phyloP scores from a whole-genome alignment of 2,888 invertebrate species.

The Acanthosoma haemorrhoidale region DNA sequence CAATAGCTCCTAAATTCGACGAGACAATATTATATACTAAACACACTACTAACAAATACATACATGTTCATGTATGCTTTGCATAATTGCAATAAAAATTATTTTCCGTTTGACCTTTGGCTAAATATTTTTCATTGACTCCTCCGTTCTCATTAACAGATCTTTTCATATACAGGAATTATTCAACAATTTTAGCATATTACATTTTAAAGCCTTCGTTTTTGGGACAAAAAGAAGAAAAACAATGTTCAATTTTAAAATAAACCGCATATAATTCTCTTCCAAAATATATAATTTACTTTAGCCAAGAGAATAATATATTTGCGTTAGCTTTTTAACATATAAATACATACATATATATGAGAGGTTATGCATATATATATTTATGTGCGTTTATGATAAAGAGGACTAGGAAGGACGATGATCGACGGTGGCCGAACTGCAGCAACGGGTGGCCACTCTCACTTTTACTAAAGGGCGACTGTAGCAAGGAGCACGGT shows the following conservation, averaged over 20 bases:
- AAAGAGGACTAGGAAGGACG: slow-evolving; percentile 13
- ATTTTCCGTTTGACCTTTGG: background rate
- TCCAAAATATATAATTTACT: background rate
- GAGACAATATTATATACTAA: slow-evolving; percentile 1
- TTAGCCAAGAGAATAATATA: too few relatives aligned
- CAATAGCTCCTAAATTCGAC: background rate
- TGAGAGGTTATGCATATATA: background rate
- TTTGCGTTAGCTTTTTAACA: too few relatives aligned
- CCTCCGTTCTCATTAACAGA: too few relatives aligned
- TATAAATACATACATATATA: background rate
- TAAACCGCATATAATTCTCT: background rate
- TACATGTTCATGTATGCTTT: too few relatives aligned
- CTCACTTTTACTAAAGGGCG: slow-evolving; percentile 53
- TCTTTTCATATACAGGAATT: too few relatives aligned
- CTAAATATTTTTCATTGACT: background rate
- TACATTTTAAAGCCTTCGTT: too few relatives aligned
- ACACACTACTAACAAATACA: background rate
- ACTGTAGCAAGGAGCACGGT: slow-evolving; percentile 94
- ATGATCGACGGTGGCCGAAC: background rate
- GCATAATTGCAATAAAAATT: background rate
- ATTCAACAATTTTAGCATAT: too few relatives aligned
- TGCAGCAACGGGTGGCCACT: background rate
- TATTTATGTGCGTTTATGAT: background rate
- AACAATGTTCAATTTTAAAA: background rate
- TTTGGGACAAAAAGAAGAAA: background rate